phyloP scores from a whole-genome alignment of 2,113 vertebrate genomes.

The Capreolus pygargus region DNA sequence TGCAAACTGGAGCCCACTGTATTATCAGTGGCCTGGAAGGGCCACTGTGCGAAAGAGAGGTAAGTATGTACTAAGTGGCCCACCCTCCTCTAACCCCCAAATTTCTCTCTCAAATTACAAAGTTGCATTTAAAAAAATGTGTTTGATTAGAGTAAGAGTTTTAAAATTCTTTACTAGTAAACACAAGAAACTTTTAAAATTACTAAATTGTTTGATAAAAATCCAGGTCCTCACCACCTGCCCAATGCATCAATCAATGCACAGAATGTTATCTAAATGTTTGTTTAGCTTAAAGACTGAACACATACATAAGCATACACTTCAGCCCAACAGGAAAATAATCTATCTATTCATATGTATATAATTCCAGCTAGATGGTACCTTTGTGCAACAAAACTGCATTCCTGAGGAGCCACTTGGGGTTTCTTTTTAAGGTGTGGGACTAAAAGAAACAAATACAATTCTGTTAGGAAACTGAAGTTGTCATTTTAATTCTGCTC shows the following conservation, averaged over 20 bases:
- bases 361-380: slow-evolving; percentile 42
- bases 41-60: slow-evolving; percentile 58
- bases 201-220: slow-evolving; percentile 70
- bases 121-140: slow-evolving; percentile 54
- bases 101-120: slow-evolving; percentile 60
- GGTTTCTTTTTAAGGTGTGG: slow-evolving; percentile 32
- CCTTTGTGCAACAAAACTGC: slow-evolving; percentile 51
- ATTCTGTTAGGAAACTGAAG: slow-evolving; percentile 53
- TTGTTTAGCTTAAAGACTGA: slow-evolving; percentile 38
- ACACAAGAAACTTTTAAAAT: slow-evolving; percentile 71
- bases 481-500: slow-evolving; percentile 46
- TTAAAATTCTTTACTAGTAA: slow-evolving; percentile 66
- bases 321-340: slow-evolving; percentile 45
- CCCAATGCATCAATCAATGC: slow-evolving; percentile 38
- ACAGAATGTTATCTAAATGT: slow-evolving; percentile 41
- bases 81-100: neutral
- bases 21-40: slow-evolving; percentile 37
- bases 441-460: slow-evolving; percentile 36
- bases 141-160: slow-evolving; percentile 64
- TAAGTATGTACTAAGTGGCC: slow-evolving; percentile 63
- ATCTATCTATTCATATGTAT: neutral
- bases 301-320: slow-evolving; percentile 10
- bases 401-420: slow-evolving; percentile 55
- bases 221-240: slow-evolving; percentile 53
- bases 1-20: slow-evolving; percentile 65